Evolutionary conservation across 2,113 vertebrate species (phyloP).

Genomic region (Falco punctatus): DNA sequence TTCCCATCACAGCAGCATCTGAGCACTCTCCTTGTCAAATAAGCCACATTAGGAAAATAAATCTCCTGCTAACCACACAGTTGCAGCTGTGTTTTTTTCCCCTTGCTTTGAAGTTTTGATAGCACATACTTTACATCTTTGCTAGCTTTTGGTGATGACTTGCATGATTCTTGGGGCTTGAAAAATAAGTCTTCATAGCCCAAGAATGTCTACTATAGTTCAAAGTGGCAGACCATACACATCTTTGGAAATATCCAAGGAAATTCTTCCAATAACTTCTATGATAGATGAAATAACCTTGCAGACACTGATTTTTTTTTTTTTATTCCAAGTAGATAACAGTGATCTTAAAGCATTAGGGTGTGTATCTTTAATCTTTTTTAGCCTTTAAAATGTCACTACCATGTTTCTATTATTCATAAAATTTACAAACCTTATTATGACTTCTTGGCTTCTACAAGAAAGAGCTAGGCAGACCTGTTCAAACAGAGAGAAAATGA

Average conservation of each 20-base stretch:
- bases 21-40: neutral
- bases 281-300: neutral
- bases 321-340: neutral
- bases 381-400: neutral
- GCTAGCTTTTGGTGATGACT: neutral
- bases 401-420: neutral
- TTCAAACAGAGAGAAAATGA: neutral
- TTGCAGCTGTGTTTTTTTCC: neutral
- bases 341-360: neutral
- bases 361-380: neutral
- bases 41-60: neutral
- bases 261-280: neutral
- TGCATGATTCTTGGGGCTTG: neutral
- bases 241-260: neutral
- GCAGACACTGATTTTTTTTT: neutral
- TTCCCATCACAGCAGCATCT: neutral
- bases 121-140: neutral
- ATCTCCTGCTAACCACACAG: neutral
- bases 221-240: neutral
- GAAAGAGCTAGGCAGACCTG: neutral
- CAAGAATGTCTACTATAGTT: neutral
- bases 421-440: neutral
- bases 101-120: slow-evolving; percentile 26
- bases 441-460: neutral
- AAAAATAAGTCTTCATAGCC: neutral